phyloP scores from a whole-genome alignment of 2,113 vertebrate genomes.

The Erythrolamprus reginae region DNA sequence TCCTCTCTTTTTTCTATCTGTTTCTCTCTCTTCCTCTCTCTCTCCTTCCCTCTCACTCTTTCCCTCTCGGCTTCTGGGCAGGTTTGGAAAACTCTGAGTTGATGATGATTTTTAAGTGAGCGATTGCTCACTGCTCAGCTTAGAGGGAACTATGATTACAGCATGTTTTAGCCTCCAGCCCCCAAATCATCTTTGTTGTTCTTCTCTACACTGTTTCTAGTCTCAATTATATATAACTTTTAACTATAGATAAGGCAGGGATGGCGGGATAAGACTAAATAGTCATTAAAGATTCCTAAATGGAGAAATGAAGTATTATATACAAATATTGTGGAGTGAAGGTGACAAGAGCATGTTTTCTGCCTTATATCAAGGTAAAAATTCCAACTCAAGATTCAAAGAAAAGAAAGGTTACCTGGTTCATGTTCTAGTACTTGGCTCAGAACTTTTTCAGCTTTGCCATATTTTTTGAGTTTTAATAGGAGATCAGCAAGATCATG shows the following conservation, averaged over 20 bases:
- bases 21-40: too few species aligned
- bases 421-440: constrained; percentile 61
- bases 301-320: neutral
- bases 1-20: too few species aligned
- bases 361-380: neutral
- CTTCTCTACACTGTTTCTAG: neutral
- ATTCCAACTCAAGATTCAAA: neutral
- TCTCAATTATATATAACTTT: neutral
- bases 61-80: too few species aligned
- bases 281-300: neutral
- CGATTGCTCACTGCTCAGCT: too few species aligned
- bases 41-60: too few species aligned
- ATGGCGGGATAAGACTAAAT: neutral
- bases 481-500: constrained; percentile 67
- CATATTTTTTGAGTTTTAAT: constrained; percentile 65
- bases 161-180: neutral
- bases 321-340: neutral
- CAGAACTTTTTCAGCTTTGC: constrained; percentile 67
- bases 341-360: neutral
- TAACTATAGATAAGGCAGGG: neutral
- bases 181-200: neutral
- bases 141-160: too few species aligned
- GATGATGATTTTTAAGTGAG: too few species aligned
- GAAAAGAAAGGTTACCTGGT: constrained; percentile 42
- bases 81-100: too few species aligned